These are phyloP conservation scores for Dipodomys spectabilis DNA, from an alignment of 2,113 vertebrate genomes.

Conservation along the genomic window DNA sequence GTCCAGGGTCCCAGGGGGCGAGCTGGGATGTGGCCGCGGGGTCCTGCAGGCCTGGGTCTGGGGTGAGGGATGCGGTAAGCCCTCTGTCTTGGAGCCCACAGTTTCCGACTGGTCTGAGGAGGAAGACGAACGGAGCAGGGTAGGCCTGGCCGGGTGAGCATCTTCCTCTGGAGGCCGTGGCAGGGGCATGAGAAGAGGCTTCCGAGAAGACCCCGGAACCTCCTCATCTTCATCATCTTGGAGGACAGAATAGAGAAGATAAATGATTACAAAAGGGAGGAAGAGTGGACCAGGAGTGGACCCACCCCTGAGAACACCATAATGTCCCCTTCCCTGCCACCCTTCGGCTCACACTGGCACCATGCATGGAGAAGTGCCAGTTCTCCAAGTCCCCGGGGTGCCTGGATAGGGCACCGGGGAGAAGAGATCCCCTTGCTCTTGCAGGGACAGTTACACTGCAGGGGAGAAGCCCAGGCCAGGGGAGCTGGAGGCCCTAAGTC, in stretches of 20 bases:
- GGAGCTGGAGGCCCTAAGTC: background rate
- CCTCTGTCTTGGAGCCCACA: conserved; percentile 80
- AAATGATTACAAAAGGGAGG: conserved; percentile 69
- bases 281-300: background rate
- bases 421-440: background rate
- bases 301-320: background rate
- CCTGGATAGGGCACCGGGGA: background rate
- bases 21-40: conserved; percentile 65
- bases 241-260: conserved; percentile 78
- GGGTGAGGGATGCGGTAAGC: conserved; percentile 44
- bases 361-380: background rate
- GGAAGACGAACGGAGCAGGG: conserved; percentile 76
- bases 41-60: conserved; percentile 73
- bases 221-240: conserved; percentile 87
- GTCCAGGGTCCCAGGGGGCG: conserved; percentile 70
- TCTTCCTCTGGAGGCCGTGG: conserved; percentile 73
- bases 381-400: background rate
- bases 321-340: background rate
- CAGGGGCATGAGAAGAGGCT: conserved; percentile 66
- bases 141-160: conserved; percentile 69
- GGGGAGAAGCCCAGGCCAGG: background rate
- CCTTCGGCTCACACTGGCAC: background rate
- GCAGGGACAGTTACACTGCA: background rate
- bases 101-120: conserved; percentile 79
- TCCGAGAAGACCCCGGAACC: conserved; percentile 81